phyloP scores from a whole-genome alignment of 2,888 invertebrate species.

The Coecobrya sp. region DNA sequence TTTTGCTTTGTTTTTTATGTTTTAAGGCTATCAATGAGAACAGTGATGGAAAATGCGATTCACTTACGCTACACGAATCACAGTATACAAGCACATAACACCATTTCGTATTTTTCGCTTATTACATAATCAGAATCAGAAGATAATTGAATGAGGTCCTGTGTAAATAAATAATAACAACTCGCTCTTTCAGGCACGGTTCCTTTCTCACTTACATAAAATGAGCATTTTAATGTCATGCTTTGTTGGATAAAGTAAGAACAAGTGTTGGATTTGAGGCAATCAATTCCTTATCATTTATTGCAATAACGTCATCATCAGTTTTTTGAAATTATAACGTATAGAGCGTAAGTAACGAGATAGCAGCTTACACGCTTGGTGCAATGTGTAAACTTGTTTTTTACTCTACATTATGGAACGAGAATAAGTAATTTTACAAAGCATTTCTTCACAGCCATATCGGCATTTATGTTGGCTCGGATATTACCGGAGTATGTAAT shows the following conservation, averaged over 20 bases:
- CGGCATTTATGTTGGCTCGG: background rate
- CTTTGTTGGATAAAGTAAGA: constrained; percentile 53
- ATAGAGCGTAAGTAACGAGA: background rate
- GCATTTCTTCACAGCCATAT: background rate
- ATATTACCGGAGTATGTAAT: background rate
- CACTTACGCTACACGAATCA: background rate
- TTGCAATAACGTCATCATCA: constrained; percentile 32
- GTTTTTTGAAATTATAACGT: background rate
- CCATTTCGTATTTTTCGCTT: background rate
- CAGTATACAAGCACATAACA: background rate
- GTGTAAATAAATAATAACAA: constrained; percentile 59
- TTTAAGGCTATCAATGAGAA: too few species aligned
- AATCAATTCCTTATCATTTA: constrained; percentile 44
- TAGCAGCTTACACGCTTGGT: background rate
- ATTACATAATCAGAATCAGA: background rate
- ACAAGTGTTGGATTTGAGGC: background rate
- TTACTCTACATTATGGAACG: background rate
- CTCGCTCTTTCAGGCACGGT: background rate
- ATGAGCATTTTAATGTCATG: constrained; percentile 61
- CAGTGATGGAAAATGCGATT: too few species aligned
- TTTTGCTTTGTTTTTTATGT: too few species aligned
- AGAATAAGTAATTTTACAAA: background rate
- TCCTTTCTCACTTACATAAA: constrained; percentile 43
- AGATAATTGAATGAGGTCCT: constrained; percentile 52
- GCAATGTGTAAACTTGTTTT: background rate